Evolutionary conservation across 2,888 invertebrate genomes (phyloP).

Genomic region (Macaria notata): DNA sequence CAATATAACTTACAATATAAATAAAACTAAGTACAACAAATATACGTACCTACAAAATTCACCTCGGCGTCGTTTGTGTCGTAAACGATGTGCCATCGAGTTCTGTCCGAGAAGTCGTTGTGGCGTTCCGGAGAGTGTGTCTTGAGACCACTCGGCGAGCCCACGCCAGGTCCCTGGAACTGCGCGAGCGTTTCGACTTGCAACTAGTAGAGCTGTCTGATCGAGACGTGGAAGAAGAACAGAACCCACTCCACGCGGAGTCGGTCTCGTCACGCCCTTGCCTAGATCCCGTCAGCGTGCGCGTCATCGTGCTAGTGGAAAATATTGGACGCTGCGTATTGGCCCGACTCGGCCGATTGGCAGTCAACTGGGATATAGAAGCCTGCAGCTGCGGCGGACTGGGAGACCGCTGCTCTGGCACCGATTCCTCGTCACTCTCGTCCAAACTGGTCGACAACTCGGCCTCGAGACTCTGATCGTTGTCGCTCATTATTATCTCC

Average conservation of each 20-base stretch:
- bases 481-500: slow-evolving; percentile 59
- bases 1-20: slow-evolving; percentile 62
- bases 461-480: slow-evolving; percentile 41
- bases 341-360: slow-evolving; percentile 38
- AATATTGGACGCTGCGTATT: slow-evolving; percentile 38
- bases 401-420: slow-evolving; percentile 29
- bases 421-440: slow-evolving; percentile 19
- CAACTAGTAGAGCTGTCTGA: slow-evolving; percentile 52
- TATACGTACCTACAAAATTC: slow-evolving; percentile 36
- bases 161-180: slow-evolving; percentile 60
- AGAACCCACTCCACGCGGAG: slow-evolving; percentile 49
- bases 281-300: slow-evolving; percentile 42
- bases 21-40: slow-evolving; percentile 40
- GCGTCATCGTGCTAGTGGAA: slow-evolving; percentile 54
- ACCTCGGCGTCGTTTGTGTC: slow-evolving; percentile 51
- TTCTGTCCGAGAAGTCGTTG: slow-evolving; percentile 49
- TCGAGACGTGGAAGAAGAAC: slow-evolving; percentile 45
- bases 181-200: slow-evolving; percentile 47
- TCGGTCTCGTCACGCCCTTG: slow-evolving; percentile 40
- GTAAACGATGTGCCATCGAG: slow-evolving; percentile 51
- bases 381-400: slow-evolving; percentile 68
- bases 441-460: slow-evolving; percentile 21
- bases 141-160: slow-evolving; percentile 56
- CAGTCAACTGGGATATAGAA: slow-evolving; percentile 58
- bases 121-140: slow-evolving; percentile 33